Conservation (phyloP, 2,797 vertebrate species). For the Sebastes trivittatus region DNA sequence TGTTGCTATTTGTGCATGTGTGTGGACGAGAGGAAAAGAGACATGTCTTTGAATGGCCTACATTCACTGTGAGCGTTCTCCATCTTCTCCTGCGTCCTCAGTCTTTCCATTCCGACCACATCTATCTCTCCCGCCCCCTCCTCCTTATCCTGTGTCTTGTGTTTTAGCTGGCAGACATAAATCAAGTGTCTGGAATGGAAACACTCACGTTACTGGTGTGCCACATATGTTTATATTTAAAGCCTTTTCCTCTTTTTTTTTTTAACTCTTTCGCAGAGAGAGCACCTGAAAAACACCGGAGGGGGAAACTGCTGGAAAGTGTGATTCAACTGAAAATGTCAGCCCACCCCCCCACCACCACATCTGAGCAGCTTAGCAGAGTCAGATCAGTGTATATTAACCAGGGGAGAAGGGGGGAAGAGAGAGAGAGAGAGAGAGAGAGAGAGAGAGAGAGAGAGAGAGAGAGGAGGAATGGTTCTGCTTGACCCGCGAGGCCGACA, state of each 20-base stretch:
- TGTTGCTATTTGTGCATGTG: constrained; percentile 8
- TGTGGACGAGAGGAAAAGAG: background rate
- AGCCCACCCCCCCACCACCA: constrained; percentile 1
- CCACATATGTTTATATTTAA: constrained; percentile 77
- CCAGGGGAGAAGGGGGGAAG: background rate
- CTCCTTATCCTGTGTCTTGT: constrained; percentile 54
- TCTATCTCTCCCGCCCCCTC: constrained; percentile 33
- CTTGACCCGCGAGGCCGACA: constrained; percentile 79
- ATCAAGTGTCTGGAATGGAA: constrained; percentile 74
- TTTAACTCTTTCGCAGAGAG: constrained; percentile 41
- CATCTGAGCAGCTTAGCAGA: constrained; percentile 56
- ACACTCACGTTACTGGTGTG: constrained; percentile 66
- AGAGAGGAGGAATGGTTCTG: constrained; percentile 65
- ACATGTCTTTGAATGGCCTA: background rate
- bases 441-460: background rate
- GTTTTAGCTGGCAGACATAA: constrained; percentile 71
- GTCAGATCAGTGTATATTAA: constrained; percentile 54
- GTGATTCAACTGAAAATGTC: constrained; percentile 71
- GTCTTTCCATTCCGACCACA: constrained; percentile 56
- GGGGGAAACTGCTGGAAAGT: constrained; percentile 70
- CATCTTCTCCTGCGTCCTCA: constrained; percentile 37
- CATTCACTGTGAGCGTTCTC: constrained; percentile 18
- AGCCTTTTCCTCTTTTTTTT: constrained; percentile 51
- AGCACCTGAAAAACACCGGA: constrained; percentile 65
- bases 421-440: background rate